phyloP scores from a whole-genome alignment of 1,140 invertebrate genomes.

The Babylonia areolata region DNA sequence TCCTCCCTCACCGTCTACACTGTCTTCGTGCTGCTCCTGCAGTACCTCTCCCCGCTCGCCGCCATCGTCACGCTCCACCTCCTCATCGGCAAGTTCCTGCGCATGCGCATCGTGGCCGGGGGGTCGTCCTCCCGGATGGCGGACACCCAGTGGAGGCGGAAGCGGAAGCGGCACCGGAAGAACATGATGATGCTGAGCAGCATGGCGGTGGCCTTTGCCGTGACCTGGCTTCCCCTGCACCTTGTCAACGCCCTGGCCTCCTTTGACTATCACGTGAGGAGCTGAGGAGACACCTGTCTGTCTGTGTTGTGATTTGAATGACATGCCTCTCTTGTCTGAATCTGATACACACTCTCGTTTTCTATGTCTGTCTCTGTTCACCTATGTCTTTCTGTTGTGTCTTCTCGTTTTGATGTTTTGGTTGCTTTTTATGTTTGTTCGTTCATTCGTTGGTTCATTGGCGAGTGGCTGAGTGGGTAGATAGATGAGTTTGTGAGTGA shows the following conservation, averaged over 20 bases:
- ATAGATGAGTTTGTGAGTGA: too few relatives aligned
- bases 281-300: background rate
- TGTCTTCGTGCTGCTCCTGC: conserved; percentile 58
- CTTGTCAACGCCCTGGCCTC: conserved; percentile 78
- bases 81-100: conserved; percentile 72
- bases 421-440: background rate
- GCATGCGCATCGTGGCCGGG: conserved; percentile 58
- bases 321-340: background rate
- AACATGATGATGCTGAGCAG: conserved; percentile 78
- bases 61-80: conserved; percentile 71
- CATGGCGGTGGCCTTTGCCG: conserved; percentile 76
- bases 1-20: conserved; percentile 59
- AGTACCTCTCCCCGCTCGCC: conserved; percentile 72
- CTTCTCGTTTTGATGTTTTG: background rate
- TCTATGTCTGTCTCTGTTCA: background rate
- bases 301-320: background rate
- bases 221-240: conserved; percentile 79
- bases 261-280: conserved; percentile 47
- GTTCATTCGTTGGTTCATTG: background rate
- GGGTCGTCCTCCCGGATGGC: conserved; percentile 16
- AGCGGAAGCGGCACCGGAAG: conserved; percentile 63
- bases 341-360: background rate
- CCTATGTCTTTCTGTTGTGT: background rate
- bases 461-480: too few relatives aligned
- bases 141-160: conserved; percentile 45